Base-by-base conservation (phyloP, 2,797 vertebrate species). In the Tarsius wallacei region DNA sequence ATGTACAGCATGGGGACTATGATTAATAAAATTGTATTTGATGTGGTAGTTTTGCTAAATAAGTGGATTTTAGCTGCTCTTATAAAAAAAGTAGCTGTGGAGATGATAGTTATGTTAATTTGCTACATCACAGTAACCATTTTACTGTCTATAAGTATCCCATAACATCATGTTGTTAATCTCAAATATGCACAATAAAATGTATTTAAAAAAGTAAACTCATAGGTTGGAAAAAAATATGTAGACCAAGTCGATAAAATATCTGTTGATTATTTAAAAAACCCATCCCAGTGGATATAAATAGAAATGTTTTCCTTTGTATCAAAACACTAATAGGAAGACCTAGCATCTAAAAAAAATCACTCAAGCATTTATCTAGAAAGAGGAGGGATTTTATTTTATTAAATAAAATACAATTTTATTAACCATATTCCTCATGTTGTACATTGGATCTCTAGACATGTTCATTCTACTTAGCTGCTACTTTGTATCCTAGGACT, bases 211-310 rank as follows among this genome's bases (percentile, higher is more conserved):
- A 78, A 59, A 88, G 21, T 47, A 66, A 96, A 61, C 10, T 53
- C 63, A 24, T 47, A 49, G 17, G 5, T 84, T 88, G 53, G 68
- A 96, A 61, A 87, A 91, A 87, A 55, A 74, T 33, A 11, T 49
- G 5, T 71, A 80, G 31, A 55, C 13, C 42, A 77, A 51, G 28
- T n/a, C 77, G 21, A 80, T 91, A 26, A 93, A 86, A 77, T 80
- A 53, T 47, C 33, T 91, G 15, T 68, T 59, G 76, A 70, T 93
- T 68, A 87, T 74, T 85, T 94, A 14, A 33, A 92, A 91, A 80
- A 83, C 9, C 12, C 91, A 19, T 17, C 33, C 36, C 17, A n/a
- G 19, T 33, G 8, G 11, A 4, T 83, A 28, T 83, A 63, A 80
- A 24, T 59, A 78, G 42, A 42, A 53, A 28, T 59, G 19, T 80